Evolutionary conservation across 2,888 invertebrate species (phyloP).

Genomic region (Eurytoma adleriae): DNA sequence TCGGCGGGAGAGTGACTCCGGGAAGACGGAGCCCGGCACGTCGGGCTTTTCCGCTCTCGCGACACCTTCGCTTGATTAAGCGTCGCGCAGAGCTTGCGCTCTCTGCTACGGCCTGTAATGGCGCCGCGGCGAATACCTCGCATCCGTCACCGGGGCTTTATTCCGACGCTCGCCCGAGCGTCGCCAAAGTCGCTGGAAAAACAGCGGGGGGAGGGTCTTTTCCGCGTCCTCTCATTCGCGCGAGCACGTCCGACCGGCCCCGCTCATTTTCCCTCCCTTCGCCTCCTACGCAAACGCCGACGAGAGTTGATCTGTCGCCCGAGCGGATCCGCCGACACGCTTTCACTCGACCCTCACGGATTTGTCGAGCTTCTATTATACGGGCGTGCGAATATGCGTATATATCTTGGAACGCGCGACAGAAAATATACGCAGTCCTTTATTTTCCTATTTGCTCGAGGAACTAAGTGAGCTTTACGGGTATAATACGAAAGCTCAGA

Average conservation of each 20-base stretch:
- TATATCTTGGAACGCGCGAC: neutral
- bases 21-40: no score
- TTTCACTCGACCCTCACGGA: conserved; percentile 53
- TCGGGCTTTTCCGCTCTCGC: conserved; percentile 7
- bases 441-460: conserved; percentile 1
- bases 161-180: conserved; percentile 60
- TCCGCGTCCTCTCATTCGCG: neutral
- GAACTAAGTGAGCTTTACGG: conserved; percentile 44
- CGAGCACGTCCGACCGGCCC: neutral
- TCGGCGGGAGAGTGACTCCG: conserved; percentile 3
- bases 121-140: conserved; percentile 65
- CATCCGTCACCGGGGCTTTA: conserved; percentile 71
- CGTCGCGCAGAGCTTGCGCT: conserved; percentile 63
- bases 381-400: no score
- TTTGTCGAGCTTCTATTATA: conserved; percentile 3
- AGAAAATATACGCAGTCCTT: conserved; percentile 17
- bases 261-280: conserved; percentile 47
- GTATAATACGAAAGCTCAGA: conserved; percentile 43
- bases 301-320: neutral
- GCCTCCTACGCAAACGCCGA: conserved; percentile 51
- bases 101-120: conserved; percentile 59
- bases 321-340: conserved; percentile 19
- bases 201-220: conserved; percentile 36
- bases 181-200: conserved; percentile 56
- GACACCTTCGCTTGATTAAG: conserved; percentile 72